Evolutionary conservation across 2,113 vertebrate genomes (phyloP).

Genomic region (Heterotilapia buettikoferi): DNA sequence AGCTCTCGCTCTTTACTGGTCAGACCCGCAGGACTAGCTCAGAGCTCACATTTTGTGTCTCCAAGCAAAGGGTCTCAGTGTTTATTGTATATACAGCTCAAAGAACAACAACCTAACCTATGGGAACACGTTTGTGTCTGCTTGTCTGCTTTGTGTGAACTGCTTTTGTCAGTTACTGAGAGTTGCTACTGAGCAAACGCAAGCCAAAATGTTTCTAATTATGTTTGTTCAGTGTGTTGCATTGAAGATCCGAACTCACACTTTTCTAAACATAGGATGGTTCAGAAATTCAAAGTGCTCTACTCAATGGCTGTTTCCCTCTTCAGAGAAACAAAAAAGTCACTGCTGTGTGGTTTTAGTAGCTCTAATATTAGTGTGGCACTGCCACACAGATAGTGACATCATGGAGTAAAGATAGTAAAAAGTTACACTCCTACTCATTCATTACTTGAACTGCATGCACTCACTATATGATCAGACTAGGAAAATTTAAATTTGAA

Average conservation of each 20-base stretch:
- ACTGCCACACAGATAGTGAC: not conserved
- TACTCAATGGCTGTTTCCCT: not conserved
- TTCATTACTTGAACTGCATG: not conserved
- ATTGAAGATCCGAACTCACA: not conserved
- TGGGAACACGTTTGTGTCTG: not conserved
- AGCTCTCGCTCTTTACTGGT: constrained; percentile 45
- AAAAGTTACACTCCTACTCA: not conserved
- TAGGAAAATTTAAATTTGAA: not conserved
- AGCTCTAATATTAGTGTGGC: not conserved
- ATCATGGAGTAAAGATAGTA: not conserved
- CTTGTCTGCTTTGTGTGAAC: not conserved
- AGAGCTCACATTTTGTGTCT: constrained; percentile 1
- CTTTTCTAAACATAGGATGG: not conserved
- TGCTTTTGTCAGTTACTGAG: not conserved
- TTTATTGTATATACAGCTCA: constrained; percentile 17
- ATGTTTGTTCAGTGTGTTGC: not conserved
- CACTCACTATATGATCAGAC: not conserved
- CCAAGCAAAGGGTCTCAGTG: not conserved
- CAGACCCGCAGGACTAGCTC: constrained; percentile 55
- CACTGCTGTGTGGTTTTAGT: not conserved
- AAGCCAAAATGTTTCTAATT: not conserved
- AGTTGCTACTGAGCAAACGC: not conserved
- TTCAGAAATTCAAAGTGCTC: not conserved
- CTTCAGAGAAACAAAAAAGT: not conserved
- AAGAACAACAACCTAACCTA: not conserved